A percentile compares a stretch with the other conserved stretches of the same genome.
These are phyloP conservation scores for Aphis gossypii DNA, from an alignment of 1,140 invertebrate genomes.

Conservation along the genomic window DNA sequence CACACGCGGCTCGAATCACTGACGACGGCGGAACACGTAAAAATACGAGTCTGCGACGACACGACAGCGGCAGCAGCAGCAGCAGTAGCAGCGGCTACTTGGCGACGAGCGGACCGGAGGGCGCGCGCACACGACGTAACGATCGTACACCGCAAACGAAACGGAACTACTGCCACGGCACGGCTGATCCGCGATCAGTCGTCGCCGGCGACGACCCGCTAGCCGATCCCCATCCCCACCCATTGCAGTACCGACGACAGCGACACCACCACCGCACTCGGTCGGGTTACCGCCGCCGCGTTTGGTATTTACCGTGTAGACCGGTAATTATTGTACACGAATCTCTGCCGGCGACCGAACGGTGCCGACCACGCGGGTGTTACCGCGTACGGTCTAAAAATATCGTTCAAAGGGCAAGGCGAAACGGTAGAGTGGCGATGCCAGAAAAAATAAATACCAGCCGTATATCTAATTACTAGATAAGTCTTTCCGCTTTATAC, in stretches of 20 bases:
- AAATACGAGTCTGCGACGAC: background rate
- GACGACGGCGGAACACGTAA: background rate
- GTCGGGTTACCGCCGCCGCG: background rate
- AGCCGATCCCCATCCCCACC: background rate
- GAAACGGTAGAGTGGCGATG: background rate
- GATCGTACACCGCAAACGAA: conserved; percentile 26
- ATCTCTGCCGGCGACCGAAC: background rate
- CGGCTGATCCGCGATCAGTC: background rate
- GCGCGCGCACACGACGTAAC: background rate
- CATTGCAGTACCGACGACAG: background rate
- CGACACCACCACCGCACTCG: background rate
- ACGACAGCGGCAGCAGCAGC: background rate
- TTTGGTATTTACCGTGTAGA: conserved; percentile 41
- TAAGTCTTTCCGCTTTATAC: background rate
- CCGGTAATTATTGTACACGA: conserved; percentile 30
- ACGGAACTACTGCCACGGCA: conserved; percentile 25
- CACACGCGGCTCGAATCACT: background rate
- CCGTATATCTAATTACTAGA: conserved; percentile 27
- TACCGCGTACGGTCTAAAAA: conserved; percentile 44
- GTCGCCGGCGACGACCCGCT: conserved; percentile 15
- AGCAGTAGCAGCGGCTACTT: background rate
- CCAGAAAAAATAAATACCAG: conserved; percentile 21
- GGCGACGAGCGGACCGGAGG: conserved; percentile 7
- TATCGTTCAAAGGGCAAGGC: conserved; percentile 52
- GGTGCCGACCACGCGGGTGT: background rate